A percentile compares a stretch with the other conserved stretches of the same genome.
phyloP scores from a whole-genome alignment of 2,113 vertebrate species.

The Cyrtonyx montezumae region DNA sequence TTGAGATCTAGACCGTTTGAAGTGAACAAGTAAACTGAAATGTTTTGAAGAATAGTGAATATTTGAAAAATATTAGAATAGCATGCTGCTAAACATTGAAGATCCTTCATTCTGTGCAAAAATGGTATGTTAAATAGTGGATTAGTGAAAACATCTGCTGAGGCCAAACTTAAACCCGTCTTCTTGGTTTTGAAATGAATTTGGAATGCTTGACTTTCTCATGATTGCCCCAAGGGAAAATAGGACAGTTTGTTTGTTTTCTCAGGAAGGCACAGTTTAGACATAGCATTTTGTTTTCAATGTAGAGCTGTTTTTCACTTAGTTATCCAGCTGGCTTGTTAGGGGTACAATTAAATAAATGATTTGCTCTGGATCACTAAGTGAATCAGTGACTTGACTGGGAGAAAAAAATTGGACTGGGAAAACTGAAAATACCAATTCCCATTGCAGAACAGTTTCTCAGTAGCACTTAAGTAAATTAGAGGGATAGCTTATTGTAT shows the following conservation, averaged over 20 bases:
- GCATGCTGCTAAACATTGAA: slow-evolving; percentile 34
- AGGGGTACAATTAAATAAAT: neutral
- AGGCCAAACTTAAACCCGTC: neutral
- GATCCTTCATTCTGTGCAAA: slow-evolving; percentile 17
- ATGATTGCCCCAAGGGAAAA: neutral
- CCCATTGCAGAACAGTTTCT: neutral
- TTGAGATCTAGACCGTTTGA: slow-evolving; percentile 17
- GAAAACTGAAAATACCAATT: slow-evolving; percentile 56
- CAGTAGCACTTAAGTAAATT: slow-evolving; percentile 56
- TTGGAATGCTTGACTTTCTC: slow-evolving; percentile 15
- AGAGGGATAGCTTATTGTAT: slow-evolving; percentile 27
- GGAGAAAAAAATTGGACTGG: slow-evolving; percentile 16
- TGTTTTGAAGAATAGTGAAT: neutral
- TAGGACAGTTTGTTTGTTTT: slow-evolving; percentile 8
- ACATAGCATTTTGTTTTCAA: neutral
- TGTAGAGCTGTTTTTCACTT: neutral
- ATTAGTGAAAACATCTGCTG: slow-evolving; percentile 24
- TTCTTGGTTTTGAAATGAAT: slow-evolving; percentile 29
- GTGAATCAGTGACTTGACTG: neutral
- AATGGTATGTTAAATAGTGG: slow-evolving; percentile 15
- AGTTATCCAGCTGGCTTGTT: slow-evolving; percentile 30
- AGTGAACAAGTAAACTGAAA: slow-evolving; percentile 26
- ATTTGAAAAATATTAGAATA: neutral
- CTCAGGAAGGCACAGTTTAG: neutral
- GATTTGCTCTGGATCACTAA: slow-evolving; percentile 27